A percentile compares a stretch with the other conserved stretches of the same genome.
Evolutionary conservation across 2,113 vertebrate genomes (phyloP).

Genomic region (Ochotona princeps): DNA sequence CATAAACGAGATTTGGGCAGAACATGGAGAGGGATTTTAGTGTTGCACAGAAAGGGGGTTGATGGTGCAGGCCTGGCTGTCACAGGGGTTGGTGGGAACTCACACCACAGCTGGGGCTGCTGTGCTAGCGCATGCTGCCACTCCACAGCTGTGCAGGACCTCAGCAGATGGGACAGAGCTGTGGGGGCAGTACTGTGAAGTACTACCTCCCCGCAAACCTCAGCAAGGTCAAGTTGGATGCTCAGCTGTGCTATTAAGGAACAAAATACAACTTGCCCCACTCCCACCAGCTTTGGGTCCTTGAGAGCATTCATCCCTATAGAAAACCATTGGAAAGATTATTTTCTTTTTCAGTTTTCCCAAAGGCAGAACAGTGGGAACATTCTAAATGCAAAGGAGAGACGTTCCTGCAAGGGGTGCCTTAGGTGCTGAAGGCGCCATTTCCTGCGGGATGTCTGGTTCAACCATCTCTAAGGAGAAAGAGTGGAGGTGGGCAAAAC

Average conservation of each 20-base stretch:
- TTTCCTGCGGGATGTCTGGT: not conserved
- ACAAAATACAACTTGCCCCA: not conserved
- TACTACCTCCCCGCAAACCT: too few relatives aligned
- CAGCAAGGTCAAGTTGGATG: not conserved
- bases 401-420: not conserved
- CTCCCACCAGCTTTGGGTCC: not conserved
- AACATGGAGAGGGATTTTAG: too few relatives aligned
- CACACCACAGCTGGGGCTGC: too few relatives aligned
- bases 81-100: too few relatives aligned
- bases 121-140: too few relatives aligned
- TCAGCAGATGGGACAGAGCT: too few relatives aligned
- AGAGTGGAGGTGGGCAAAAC: not conserved
- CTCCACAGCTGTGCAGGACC: too few relatives aligned
- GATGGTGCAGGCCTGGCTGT: too few relatives aligned
- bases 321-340: not conserved
- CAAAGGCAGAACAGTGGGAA: not conserved
- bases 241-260: not conserved
- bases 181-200: too few relatives aligned
- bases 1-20: too few relatives aligned
- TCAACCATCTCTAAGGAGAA: not conserved
- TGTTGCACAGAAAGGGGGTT: too few relatives aligned
- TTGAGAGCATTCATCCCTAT: not conserved
- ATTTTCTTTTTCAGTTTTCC: not conserved
- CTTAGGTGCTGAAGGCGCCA: not conserved
- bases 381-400: not conserved